Percentiles rank a stretch among this genome's conserved stretches.
These are phyloP conservation scores for Tautogolabrus adspersus DNA, from an alignment of 2,113 vertebrate genomes.

Conservation along the genomic window DNA sequence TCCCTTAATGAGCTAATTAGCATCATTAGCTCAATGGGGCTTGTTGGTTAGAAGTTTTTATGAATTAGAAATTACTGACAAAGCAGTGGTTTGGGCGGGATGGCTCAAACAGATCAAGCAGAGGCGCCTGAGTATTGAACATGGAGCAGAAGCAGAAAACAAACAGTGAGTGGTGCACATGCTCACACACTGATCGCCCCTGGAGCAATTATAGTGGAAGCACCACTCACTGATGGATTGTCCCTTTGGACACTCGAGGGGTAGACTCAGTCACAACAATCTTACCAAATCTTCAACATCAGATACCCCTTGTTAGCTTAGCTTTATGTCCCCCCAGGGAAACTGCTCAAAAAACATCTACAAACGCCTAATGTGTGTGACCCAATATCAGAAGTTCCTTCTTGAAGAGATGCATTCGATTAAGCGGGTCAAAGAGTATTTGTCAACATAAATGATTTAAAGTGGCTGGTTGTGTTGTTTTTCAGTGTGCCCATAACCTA, in stretches of 20 bases:
- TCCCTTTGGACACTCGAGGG: slow-evolving; percentile 49
- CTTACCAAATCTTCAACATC: slow-evolving; percentile 37
- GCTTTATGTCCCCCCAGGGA: slow-evolving; percentile 9
- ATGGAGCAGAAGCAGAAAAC: slow-evolving; percentile 20
- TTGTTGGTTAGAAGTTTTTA: slow-evolving; percentile 36
- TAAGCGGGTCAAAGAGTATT: neutral
- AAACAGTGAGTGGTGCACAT: slow-evolving; percentile 31
- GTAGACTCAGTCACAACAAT: slow-evolving; percentile 39
- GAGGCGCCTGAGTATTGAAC: slow-evolving; percentile 19
- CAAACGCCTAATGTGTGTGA: slow-evolving; percentile 9
- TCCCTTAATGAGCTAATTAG: slow-evolving; percentile 59
- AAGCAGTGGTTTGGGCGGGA: slow-evolving; percentile 24
- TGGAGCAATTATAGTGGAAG: slow-evolving; percentile 52
- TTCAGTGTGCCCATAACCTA: slow-evolving; percentile 25
- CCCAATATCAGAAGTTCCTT: slow-evolving; percentile 6
- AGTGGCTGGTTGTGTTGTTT: slow-evolving; percentile 19
- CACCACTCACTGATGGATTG: slow-evolving; percentile 49
- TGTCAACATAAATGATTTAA: slow-evolving; percentile 7
- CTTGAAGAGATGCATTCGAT: slow-evolving; percentile 2
- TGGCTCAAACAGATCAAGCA: slow-evolving; percentile 23
- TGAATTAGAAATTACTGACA: slow-evolving; percentile 44
- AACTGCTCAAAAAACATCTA: slow-evolving; percentile 5
- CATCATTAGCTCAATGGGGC: slow-evolving; percentile 28
- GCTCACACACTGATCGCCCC: slow-evolving; percentile 40
- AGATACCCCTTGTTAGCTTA: slow-evolving; percentile 27